Conservation (phyloP, 2,888 invertebrate species). For the Kuschelorhynchus macadamiae region DNA sequence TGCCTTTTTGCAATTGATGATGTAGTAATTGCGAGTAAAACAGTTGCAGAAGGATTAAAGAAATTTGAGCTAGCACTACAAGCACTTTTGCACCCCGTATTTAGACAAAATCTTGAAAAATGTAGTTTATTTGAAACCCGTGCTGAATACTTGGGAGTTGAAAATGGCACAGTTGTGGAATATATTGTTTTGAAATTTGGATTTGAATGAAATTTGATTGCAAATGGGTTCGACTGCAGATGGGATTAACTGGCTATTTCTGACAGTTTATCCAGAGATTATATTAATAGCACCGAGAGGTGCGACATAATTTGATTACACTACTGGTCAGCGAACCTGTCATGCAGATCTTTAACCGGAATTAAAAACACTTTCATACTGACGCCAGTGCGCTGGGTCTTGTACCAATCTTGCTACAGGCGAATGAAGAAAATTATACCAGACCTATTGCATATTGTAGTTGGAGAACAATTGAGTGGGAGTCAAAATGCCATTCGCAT, state of each 20-base stretch:
- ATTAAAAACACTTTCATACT: conserved; percentile 17
- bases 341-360: conserved; percentile 35
- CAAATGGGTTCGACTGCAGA: too few relatives aligned
- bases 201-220: conserved; percentile 48
- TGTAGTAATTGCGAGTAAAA: too few relatives aligned
- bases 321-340: conserved; percentile 33
- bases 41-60: too few relatives aligned
- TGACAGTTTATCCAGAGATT: conserved; percentile 9
- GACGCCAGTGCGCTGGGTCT: conserved; percentile 37
- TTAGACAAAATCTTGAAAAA: conserved; percentile 49
- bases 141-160: conserved; percentile 53
- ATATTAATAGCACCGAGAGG: too few relatives aligned
- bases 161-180: conserved; percentile 36
- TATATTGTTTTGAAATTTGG: conserved; percentile 50
- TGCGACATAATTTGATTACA: conserved; percentile 21
- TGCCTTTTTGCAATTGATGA: too few relatives aligned
- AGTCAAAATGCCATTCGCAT: conserved; percentile 43
- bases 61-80: conserved; percentile 4
- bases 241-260: conserved; percentile 31
- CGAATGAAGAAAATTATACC: background rate
- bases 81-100: conserved; percentile 29
- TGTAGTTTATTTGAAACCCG: conserved; percentile 46
- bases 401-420: conserved; percentile 14
- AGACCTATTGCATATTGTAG: conserved; percentile 38
- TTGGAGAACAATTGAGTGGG: conserved; percentile 33